These are phyloP conservation scores for Pyrgilauda ruficollis DNA, from an alignment of 2,113 vertebrate genomes.

Conservation along the genomic window DNA sequence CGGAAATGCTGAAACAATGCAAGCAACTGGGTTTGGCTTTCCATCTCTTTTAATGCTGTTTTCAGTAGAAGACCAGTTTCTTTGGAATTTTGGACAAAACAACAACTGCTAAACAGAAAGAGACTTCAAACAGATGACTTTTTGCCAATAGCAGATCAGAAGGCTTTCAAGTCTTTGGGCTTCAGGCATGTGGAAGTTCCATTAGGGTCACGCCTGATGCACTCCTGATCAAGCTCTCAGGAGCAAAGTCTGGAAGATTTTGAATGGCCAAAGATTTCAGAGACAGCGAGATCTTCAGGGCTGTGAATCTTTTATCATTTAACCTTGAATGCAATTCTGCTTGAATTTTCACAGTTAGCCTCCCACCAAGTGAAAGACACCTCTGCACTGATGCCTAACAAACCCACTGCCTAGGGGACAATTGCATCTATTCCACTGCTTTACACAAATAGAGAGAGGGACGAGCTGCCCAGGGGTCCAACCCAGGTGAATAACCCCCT, in stretches of 20 bases:
- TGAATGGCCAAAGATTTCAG: background rate
- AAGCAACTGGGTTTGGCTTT: background rate
- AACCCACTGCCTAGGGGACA: background rate
- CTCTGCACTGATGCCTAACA: background rate
- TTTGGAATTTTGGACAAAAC: background rate
- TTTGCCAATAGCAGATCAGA: background rate
- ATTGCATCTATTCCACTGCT: background rate
- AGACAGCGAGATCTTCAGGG: background rate
- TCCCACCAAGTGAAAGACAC: background rate
- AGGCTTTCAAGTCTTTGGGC: background rate
- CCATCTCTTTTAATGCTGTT: background rate
- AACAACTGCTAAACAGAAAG: background rate
- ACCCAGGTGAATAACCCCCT: background rate
- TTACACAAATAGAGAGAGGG: background rate
- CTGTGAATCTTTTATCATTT: background rate
- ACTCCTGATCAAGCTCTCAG: background rate
- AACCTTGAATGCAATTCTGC: background rate
- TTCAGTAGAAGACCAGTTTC: background rate
- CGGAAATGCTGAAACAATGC: background rate
- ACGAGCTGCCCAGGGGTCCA: fast-evolving
- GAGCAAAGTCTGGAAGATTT: background rate
- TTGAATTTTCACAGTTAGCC: background rate
- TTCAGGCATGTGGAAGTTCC: background rate
- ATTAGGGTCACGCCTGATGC: background rate
- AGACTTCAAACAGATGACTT: background rate